Conservation (phyloP, 2,888 invertebrate genomes). For the Chymomyza amoena region DNA sequence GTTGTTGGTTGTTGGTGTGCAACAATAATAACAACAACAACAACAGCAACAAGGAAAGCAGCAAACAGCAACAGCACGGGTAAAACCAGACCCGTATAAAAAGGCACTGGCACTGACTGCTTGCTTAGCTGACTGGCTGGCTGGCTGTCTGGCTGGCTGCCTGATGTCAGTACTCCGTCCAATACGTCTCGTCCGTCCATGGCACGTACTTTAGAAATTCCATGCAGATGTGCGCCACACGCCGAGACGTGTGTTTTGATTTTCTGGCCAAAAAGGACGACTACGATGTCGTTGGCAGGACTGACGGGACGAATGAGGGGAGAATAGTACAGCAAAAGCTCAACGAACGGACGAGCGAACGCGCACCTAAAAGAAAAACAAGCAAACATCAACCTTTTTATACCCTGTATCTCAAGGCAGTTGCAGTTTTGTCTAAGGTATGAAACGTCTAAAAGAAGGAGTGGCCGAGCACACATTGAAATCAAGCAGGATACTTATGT, state of each 20-base stretch:
- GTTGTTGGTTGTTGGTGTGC: conserved; percentile 55
- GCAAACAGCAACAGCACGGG: conserved; percentile 26
- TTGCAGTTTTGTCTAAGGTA: too few relatives aligned
- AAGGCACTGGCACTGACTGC: conserved; percentile 5
- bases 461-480: too few relatives aligned
- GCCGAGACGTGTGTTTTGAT: conserved; percentile 74
- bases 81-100: conserved; percentile 10
- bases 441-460: too few relatives aligned
- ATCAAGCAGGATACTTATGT: too few relatives aligned
- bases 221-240: conserved; percentile 71
- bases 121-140: conserved; percentile 12
- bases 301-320: conserved; percentile 12
- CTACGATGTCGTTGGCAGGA: neutral
- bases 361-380: conserved; percentile 45
- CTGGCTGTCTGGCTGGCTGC: conserved; percentile 21
- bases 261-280: conserved; percentile 53
- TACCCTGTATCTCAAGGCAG: neutral
- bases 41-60: conserved; percentile 47
- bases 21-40: conserved; percentile 1
- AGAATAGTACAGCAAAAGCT: conserved; percentile 46
- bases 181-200: conserved; percentile 31
- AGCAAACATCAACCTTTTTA: conserved; percentile 22
- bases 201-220: conserved; percentile 71
- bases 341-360: conserved; percentile 53
- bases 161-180: conserved; percentile 27